Conservation (phyloP, 2,113 vertebrate species). For the Fukomys damarensis region DNA sequence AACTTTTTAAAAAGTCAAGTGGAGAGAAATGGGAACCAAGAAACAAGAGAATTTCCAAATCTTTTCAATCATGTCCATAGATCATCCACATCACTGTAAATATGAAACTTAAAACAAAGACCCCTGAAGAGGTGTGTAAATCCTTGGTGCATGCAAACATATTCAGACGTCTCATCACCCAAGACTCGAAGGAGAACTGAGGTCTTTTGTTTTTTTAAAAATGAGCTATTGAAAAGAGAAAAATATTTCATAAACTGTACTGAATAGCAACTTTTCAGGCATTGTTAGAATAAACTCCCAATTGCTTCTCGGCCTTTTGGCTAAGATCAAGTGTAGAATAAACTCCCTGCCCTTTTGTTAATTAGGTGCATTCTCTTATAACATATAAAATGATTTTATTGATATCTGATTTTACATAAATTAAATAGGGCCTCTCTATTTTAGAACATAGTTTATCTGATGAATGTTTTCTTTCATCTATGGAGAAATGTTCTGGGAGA, state of each 20-base stretch:
- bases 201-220: neutral
- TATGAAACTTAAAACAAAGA: neutral
- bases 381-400: neutral
- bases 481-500: slow-evolving; percentile 19
- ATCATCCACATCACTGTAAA: neutral
- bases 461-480: neutral
- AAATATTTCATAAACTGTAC: neutral
- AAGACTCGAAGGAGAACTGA: neutral
- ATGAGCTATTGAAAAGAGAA: neutral
- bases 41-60: slow-evolving; percentile 37
- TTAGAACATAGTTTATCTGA: neutral
- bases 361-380: neutral
- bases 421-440: neutral
- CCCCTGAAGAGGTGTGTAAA: neutral
- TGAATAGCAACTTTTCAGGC: neutral
- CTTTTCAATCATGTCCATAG: neutral
- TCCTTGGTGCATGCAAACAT: too few relatives aligned
- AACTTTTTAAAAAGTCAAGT: slow-evolving; percentile 18
- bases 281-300: neutral
- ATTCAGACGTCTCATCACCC: neutral
- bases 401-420: slow-evolving; percentile 15
- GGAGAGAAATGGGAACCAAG: slow-evolving; percentile 40
- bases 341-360: neutral
- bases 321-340: too few relatives aligned
- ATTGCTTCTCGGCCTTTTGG: too few relatives aligned